Base-by-base conservation (phyloP, 2,888 invertebrate genomes). In the Epinotia bilunana region DNA sequence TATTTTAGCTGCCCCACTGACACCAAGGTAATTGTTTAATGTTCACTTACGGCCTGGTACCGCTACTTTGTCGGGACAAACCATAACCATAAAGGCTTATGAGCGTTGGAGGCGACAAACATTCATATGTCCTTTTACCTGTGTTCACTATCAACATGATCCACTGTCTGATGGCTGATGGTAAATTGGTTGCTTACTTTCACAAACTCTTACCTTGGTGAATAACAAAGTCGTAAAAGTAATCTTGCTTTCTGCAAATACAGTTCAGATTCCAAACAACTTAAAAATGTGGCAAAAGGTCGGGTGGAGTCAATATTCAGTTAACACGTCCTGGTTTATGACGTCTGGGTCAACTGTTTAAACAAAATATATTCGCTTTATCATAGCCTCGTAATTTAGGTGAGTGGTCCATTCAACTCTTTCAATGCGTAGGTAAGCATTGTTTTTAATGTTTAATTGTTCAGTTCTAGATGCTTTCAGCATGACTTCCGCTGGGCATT, bases 1-100 rank as follows among this genome's bases (percentile, higher is more conserved):
- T 83, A 83, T 84, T 84, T 83, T 79, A 80, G 77, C 77, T 87
- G 91, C 83, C 91, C 91, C 84, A 92, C 92, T 93, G 87, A 90
- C 91, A 91, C 82, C 86, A 86, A 62, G 71, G 75, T 75, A 86
- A 90, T 90, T 90, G 90, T 90, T 85, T 88, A 79, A 79, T 81
- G 79, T 83, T 81, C 83, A 81, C 84, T 87, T 84, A 84, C 83
- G 80, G 85, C 82, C 77, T 78, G 80, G 84, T 89, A 88, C 91
- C 91, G 92, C 87, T 92, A 91, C 60, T 71, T 77, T 74, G 39
- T 49, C 65, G 33, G 16, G 39, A 58, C 43, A 23, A n/a, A 43
- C 55, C 20, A 57, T 39, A 63, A 20, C 46, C n/a, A 16, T 55
- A 60, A 46, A 60, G 58, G 43, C 46, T 46, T 46, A 58, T 43